Evolutionary conservation across 2,113 vertebrate genomes (phyloP), one percentile per base, ranked within the genome.

Genomic region (Phasianus colchicus): DNA sequence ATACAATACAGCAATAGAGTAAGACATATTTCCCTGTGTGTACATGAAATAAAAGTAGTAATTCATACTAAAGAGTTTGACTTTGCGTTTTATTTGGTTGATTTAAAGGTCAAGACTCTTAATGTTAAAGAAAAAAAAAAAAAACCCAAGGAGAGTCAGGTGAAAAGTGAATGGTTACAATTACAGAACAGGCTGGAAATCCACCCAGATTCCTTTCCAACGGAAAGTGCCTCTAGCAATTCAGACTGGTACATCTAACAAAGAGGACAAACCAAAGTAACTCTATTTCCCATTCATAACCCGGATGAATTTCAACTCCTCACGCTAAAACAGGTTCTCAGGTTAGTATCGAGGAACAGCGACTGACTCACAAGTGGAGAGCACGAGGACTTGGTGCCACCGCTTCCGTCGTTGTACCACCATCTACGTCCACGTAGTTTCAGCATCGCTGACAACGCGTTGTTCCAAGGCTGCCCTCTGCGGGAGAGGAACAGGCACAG

Each of bases 391-490:
- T 78, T 71, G 6, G 17, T 65, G 20, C 29, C 5, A 0, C 16
- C 20, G 22, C 70, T 63, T 34, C 54, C 55, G 57, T 17, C 34
- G 22, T 50, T 10, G 5, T 22, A 25, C 15, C 6, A 0, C 11
- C 27, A 0, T 18, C n/a, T 30, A 0, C 13, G 10, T 24, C 32
- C 11, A 19, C 7, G 24, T 63, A 27, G 36, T 25, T 63, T 17
- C 60, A 27, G 36, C 60, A 38, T 25, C 36, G 6, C 60, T 17
- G 60, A 17, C 22, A 61, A 25, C 60, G 10, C 61, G 36, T 40
- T 40, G 60, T 25, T 63, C 60, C 14, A 7, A 38, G 60, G 34
- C 34, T 63, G 60, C 60, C 60, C 22, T 17, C 60, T 63, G 60
- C 34, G 24, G 60, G 60, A 61, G 34, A 15, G 22, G 9, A 36